A percentile compares a stretch with the other conserved stretches of the same genome.
Evolutionary conservation across 2,888 invertebrate genomes (phyloP).

Genomic region (Hemicrepidius hirtus): DNA sequence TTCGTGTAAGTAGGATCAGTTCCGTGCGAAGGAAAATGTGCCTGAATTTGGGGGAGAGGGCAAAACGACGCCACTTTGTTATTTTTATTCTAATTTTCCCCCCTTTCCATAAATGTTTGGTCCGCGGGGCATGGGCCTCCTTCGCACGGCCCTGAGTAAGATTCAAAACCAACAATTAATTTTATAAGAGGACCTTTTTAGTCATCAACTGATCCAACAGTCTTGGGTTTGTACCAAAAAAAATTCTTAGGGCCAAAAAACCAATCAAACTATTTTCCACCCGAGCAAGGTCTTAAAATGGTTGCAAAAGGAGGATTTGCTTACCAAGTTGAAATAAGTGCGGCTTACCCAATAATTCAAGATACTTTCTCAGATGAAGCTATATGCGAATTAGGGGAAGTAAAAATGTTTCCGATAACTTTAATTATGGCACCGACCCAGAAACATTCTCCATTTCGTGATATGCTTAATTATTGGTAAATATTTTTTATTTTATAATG

Average conservation of each 20-base stretch:
- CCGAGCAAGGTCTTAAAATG: slow-evolving; percentile 61
- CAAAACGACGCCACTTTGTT: no score
- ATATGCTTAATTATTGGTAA: slow-evolving; percentile 67
- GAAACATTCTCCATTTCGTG: slow-evolving; percentile 66
- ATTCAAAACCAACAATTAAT: not conserved
- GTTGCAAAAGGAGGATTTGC: slow-evolving; percentile 66
- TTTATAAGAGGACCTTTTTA: slow-evolving; percentile 64
- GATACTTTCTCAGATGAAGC: slow-evolving; percentile 62
- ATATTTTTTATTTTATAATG: no score
- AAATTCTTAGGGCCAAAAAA: slow-evolving; percentile 71
- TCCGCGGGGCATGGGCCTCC: no score
- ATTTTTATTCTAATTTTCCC: no score
- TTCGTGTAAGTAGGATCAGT: slow-evolving; percentile 74
- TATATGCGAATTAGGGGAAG: slow-evolving; percentile 67
- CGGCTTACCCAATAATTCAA: slow-evolving; percentile 67
- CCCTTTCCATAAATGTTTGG: no score
- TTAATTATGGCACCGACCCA: slow-evolving; percentile 62
- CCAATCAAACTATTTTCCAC: slow-evolving; percentile 60
- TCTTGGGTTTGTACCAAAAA: slow-evolving; percentile 75
- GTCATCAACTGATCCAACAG: slow-evolving; percentile 78
- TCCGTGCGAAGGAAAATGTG: no score
- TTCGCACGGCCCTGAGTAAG: no score
- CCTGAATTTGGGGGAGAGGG: no score
- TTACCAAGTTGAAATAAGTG: slow-evolving; percentile 66
- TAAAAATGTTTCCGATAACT: slow-evolving; percentile 61